phyloP scores from a whole-genome alignment of 2,888 invertebrate genomes.

The Drosophila nr. medialis region DNA sequence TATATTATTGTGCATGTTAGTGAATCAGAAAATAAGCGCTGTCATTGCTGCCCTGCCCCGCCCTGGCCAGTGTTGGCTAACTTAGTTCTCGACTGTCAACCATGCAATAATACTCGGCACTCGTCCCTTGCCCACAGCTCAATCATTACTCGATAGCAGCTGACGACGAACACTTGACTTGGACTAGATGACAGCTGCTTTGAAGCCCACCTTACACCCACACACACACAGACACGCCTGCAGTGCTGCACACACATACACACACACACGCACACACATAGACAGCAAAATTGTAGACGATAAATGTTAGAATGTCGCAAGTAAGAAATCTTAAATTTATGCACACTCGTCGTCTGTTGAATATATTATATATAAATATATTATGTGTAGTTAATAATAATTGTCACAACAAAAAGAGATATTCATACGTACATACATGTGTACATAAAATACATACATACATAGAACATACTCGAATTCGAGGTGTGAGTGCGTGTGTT shows the following conservation, averaged over 20 bases:
- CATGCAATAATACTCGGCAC: background rate
- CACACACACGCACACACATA: constrained; percentile 29
- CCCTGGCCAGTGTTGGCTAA: constrained; percentile 44
- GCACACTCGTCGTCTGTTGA: constrained; percentile 71
- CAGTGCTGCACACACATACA: constrained; percentile 3
- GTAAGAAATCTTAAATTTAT: constrained; percentile 69
- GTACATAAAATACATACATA: constrained; percentile 36
- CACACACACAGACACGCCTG: constrained; percentile 22
- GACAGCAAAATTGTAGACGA: constrained; percentile 18
- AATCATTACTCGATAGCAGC: constrained; percentile 54
- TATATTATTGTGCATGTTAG: constrained; percentile 15
- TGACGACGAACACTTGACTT: constrained; percentile 42
- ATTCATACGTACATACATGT: constrained; percentile 39
- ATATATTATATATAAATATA: constrained; percentile 56
- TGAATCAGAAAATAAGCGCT: constrained; percentile 19
- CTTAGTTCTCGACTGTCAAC: constrained; percentile 19
- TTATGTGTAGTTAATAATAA: constrained; percentile 70
- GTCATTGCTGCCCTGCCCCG: constrained; percentile 10
- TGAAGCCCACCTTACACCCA: constrained; percentile 65
- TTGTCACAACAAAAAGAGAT: constrained; percentile 40
- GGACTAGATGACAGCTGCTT: constrained; percentile 47
- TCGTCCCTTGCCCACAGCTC: constrained; percentile 32
- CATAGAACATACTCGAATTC: constrained; percentile 17
- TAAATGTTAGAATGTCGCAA: constrained; percentile 39
- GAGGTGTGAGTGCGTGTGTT: constrained; percentile 39